phyloP scores from a whole-genome alignment of 1,140 invertebrate genomes.

The Drosophila pseudoananassae region DNA sequence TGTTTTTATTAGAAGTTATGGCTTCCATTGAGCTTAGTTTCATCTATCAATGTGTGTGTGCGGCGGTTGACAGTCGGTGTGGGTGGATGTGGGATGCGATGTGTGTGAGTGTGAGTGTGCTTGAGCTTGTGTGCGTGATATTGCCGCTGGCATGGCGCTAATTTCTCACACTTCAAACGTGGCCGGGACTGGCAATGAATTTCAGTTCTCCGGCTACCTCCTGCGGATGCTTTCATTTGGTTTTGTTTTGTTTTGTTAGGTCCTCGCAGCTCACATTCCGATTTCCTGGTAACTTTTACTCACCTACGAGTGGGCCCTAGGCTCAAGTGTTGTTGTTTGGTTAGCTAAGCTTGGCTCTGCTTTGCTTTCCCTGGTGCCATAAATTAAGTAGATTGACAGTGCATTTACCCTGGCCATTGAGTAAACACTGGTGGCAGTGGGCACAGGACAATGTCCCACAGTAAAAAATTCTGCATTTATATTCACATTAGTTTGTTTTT shows the following conservation, averaged over 20 bases:
- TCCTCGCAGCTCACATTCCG: conserved; percentile 9
- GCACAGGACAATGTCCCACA: neutral
- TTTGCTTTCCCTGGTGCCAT: conserved; percentile 45
- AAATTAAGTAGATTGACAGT: conserved; percentile 67
- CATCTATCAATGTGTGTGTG: conserved; percentile 25
- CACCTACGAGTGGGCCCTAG: conserved; percentile 1
- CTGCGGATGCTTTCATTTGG: conserved; percentile 47
- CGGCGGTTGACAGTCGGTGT: conserved; percentile 7
- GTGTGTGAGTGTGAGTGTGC: no score
- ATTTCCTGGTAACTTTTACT: conserved; percentile 30
- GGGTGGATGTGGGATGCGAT: conserved; percentile 1
- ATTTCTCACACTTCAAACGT: conserved; percentile 76
- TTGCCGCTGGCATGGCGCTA: conserved; percentile 55
- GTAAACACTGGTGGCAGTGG: conserved; percentile 7
- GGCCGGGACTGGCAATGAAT: conserved; percentile 63
- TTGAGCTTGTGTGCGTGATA: conserved; percentile 2
- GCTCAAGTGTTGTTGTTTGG: conserved; percentile 28
- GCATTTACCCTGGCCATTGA: conserved; percentile 58
- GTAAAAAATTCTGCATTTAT: neutral
- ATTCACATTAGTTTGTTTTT: neutral
- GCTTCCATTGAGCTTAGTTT: conserved; percentile 36
- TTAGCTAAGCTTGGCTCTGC: conserved; percentile 25
- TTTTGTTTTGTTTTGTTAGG: conserved; percentile 47
- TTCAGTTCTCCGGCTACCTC: conserved; percentile 51
- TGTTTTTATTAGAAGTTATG: conserved; percentile 47